Base-by-base conservation (phyloP, 2,797 vertebrate genomes). In the Pachyuromys duprasi region DNA sequence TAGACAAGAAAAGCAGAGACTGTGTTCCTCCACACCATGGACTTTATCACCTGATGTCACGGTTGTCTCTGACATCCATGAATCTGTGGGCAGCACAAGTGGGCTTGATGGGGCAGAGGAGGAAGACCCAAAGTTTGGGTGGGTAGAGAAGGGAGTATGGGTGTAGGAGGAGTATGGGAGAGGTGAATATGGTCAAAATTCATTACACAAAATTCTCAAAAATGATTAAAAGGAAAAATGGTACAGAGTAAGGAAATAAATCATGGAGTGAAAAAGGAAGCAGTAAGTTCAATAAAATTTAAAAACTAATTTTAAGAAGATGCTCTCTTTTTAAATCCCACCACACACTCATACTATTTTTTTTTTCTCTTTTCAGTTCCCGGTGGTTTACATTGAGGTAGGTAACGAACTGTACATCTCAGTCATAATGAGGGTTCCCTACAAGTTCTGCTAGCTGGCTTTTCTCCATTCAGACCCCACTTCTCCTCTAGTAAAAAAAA, bases 301-400 rank as follows among this genome's bases (percentile, higher is more conserved):
- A 53, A 1, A 86, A 24, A 14, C 22, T 26, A 69, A n/a, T 53
- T 86, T 69, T n/a, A 31, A 24, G 39, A 63, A 42, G 24, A 28
- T 62, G 24, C 36, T 62, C 24, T 72, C 70, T 80, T 93, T 63
- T 57, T 65, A 70, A 55, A 26, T 57, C 42, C 6, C 13, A 7
- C 75, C 42, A 62, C 79, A 60, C 2, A 93, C 82, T 93, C 45
- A 96, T 2, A 0, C 20, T 70, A 49, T 83, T 45, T 76, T 2
- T 92, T 97, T 97, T 31, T 96, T 96, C 96, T 96, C 42, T 97
- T 98, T 98, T 80, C 96, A 98, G 98, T 96, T 98, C 80, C 97
- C 96, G 0, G 28, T 98, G 94, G 93, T 98, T 45, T 98, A 98
- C 49, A 94, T 98, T 0, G 91, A 98, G 98, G 98, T 98, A 98